Percentiles rank a stretch among this genome's conserved stretches.
phyloP scores from a whole-genome alignment of 2,113 vertebrate species.

The Lampris megalopsis region DNA sequence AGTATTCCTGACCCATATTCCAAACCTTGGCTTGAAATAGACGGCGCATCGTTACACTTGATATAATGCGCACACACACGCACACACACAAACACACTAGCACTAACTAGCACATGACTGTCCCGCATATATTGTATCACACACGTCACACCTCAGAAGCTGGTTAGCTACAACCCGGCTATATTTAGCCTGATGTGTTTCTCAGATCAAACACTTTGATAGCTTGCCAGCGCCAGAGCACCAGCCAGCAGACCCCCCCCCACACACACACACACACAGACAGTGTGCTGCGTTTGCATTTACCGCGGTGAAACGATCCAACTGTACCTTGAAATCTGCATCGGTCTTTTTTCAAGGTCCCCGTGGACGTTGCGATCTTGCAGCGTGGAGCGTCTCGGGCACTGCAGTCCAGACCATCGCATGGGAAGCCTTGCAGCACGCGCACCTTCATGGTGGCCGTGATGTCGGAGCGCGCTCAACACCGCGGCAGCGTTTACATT shows the following conservation, averaged over 20 bases:
- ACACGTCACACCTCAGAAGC: slow-evolving; percentile 1
- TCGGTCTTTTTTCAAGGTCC: neutral
- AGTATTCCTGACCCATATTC: slow-evolving; percentile 15
- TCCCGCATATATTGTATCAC: no score
- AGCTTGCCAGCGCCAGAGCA: neutral
- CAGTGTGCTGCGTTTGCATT: neutral
- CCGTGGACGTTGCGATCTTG: no score
- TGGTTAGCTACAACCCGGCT: neutral
- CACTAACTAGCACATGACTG: neutral
- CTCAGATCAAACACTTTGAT: neutral
- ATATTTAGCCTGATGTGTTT: slow-evolving; percentile 21
- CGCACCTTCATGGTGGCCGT: no score
- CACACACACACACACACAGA: no score
- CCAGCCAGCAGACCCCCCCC: slow-evolving; percentile 28
- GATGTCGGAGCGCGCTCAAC: no score
- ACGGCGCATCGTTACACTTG: neutral
- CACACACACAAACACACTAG: neutral
- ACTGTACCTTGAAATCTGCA: neutral
- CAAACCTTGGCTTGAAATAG: slow-evolving; percentile 11
- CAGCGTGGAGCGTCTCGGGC: no score
- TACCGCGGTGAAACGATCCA: neutral
- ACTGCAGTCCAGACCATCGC: no score
- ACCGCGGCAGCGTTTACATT: no score
- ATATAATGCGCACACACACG: neutral
- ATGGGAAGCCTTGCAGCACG: no score